These are phyloP conservation scores for Neolamprologus ventralis DNA, from an alignment of 2,113 vertebrate genomes.

Conservation along the genomic window DNA sequence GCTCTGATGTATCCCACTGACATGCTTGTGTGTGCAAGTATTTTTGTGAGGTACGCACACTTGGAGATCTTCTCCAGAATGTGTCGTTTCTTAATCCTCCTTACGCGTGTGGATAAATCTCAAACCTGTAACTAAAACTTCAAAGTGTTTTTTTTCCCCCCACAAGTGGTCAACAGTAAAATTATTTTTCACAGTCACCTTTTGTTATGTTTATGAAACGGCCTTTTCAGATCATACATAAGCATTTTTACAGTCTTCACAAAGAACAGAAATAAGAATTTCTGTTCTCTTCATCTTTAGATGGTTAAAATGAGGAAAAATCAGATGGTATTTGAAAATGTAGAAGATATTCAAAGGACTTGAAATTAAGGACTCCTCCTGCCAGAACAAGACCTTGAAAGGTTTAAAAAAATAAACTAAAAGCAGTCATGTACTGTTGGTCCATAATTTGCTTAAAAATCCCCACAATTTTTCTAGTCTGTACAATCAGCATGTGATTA, in stretches of 20 bases:
- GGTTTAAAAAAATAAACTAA: neutral
- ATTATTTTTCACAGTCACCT: neutral
- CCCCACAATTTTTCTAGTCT: neutral
- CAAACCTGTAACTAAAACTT: neutral
- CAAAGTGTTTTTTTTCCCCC: neutral
- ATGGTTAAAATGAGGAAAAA: neutral
- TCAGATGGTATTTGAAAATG: neutral
- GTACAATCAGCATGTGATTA: neutral
- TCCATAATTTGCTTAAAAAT: neutral
- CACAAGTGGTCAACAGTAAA: neutral
- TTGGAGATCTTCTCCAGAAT: neutral
- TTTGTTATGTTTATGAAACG: neutral
- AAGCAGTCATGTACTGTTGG: neutral
- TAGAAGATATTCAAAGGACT: neutral
- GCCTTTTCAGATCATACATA: neutral
- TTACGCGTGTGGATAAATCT: neutral
- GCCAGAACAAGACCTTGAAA: neutral
- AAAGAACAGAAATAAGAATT: neutral
- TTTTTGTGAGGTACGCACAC: neutral
- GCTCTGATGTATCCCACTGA: slow-evolving; percentile 25
- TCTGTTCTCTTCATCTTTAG: neutral
- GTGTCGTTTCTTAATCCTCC: neutral
- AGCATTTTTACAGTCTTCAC: neutral
- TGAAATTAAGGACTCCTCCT: neutral
- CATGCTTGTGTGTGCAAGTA: neutral